A percentile compares a stretch with the other conserved stretches of the same genome.
Conservation (phyloP, 2,113 vertebrate genomes). For the Anseranas semipalmata region DNA sequence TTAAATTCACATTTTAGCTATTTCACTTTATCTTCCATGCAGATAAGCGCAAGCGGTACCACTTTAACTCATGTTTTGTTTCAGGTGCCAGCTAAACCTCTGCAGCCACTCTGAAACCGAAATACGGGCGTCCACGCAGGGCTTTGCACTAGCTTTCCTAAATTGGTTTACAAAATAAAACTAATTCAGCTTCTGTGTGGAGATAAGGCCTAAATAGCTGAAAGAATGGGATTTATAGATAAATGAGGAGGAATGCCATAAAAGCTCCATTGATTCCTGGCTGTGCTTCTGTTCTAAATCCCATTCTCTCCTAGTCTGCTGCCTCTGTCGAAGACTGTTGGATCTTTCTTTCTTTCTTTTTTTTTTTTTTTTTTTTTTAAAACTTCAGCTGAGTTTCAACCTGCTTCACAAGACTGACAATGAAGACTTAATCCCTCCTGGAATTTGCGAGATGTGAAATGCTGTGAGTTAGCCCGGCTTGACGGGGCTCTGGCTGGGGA, state of each 20-base stretch:
- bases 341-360: not conserved
- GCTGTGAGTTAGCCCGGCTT: not conserved
- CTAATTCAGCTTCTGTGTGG: constrained; percentile 24
- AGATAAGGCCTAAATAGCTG: constrained; percentile 35
- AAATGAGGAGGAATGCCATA: constrained; percentile 34
- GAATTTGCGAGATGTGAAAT: constrained; percentile 51
- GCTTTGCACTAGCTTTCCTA: constrained; percentile 21
- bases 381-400: constrained; percentile 61
- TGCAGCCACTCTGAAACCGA: not conserved
- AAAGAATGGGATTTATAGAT: constrained; percentile 52
- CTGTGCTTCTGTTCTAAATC: constrained; percentile 59
- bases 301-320: constrained; percentile 20
- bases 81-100: constrained; percentile 3
- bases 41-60: not conserved
- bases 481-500: not conserved
- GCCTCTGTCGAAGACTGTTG: constrained; percentile 9
- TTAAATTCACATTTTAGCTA: constrained; percentile 34
- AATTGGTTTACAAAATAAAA: constrained; percentile 59
- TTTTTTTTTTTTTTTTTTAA: constrained; percentile 20
- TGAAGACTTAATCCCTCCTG: constrained; percentile 63
- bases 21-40: not conserved
- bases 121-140: not conserved
- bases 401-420: constrained; percentile 51
- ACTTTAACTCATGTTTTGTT: constrained; percentile 26
- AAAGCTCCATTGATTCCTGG: constrained; percentile 44